These are phyloP conservation scores for Drosophila kepulauana DNA, from an alignment of 1,140 invertebrate genomes.

Conservation along the genomic window DNA sequence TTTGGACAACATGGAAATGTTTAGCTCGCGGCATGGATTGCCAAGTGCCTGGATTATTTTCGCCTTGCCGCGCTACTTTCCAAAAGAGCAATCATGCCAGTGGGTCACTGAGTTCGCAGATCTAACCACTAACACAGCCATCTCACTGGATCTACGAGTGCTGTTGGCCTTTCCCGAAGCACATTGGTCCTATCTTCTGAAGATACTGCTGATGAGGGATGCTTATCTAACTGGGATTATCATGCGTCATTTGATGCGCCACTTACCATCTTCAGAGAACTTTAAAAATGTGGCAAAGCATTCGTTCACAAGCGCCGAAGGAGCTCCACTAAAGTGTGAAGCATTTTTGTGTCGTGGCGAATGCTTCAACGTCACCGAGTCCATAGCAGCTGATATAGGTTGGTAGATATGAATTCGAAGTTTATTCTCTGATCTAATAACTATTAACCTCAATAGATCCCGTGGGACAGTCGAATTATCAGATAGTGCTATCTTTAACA, in stretches of 20 bases:
- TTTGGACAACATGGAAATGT: slow-evolving; percentile 86
- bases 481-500: slow-evolving; percentile 86
- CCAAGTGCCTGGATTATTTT: slow-evolving; percentile 89
- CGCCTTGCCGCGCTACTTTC: slow-evolving; percentile 88
- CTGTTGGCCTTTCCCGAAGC: slow-evolving; percentile 91
- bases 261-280: slow-evolving; percentile 80
- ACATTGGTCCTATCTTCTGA: slow-evolving; percentile 90
- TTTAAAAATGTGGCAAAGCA: slow-evolving; percentile 80
- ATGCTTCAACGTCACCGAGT: slow-evolving; percentile 80
- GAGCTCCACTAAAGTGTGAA: slow-evolving; percentile 85
- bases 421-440: background rate
- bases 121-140: slow-evolving; percentile 86
- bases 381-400: slow-evolving; percentile 72
- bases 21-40: slow-evolving; percentile 85
- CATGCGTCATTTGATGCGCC: slow-evolving; percentile 82
- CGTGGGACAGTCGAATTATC: slow-evolving; percentile 84
- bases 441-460: slow-evolving; percentile 57
- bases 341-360: slow-evolving; percentile 89
- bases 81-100: slow-evolving; percentile 83
- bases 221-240: slow-evolving; percentile 86
- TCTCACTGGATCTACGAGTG: slow-evolving; percentile 89
- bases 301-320: slow-evolving; percentile 71
- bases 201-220: slow-evolving; percentile 89
- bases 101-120: slow-evolving; percentile 85
- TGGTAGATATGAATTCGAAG: background rate